Percentiles rank a stretch among this genome's conserved stretches.
Evolutionary conservation across 2,797 vertebrate genomes (phyloP).

Genomic region (Rachycentron canadum): DNA sequence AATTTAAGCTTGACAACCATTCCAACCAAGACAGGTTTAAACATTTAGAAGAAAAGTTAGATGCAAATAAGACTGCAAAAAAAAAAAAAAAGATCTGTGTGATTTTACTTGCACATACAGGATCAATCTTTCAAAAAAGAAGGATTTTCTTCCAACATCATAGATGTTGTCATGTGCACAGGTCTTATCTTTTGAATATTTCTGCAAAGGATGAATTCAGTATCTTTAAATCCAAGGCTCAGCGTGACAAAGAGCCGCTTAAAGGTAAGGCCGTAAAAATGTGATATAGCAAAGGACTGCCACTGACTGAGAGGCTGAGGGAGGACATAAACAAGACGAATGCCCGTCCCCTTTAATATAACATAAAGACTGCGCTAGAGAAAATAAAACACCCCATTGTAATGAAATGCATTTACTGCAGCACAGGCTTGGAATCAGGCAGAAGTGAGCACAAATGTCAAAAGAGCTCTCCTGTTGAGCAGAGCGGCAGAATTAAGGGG

Average conservation of each 20-base stretch:
- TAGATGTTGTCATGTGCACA: constrained; percentile 19
- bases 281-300: constrained; percentile 84
- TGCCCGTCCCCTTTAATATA: constrained; percentile 83
- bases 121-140: neutral
- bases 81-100: neutral
- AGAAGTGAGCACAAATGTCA: constrained; percentile 81
- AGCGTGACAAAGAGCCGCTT: constrained; percentile 78
- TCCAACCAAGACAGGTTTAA: constrained; percentile 8
- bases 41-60: neutral
- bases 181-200: constrained; percentile 67
- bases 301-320: constrained; percentile 78
- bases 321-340: constrained; percentile 86
- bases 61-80: neutral
- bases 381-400: constrained; percentile 85
- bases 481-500: constrained; percentile 77
- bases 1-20: neutral
- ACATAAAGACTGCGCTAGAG: constrained; percentile 82
- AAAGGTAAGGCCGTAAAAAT: constrained; percentile 82
- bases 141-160: constrained; percentile 18
- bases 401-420: constrained; percentile 85
- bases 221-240: constrained; percentile 76
- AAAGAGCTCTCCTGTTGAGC: constrained; percentile 82
- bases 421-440: constrained; percentile 80
- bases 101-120: neutral
- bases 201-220: constrained; percentile 68